Base-by-base conservation (phyloP, 2,797 vertebrate genomes). In the Poecile montanus region DNA sequence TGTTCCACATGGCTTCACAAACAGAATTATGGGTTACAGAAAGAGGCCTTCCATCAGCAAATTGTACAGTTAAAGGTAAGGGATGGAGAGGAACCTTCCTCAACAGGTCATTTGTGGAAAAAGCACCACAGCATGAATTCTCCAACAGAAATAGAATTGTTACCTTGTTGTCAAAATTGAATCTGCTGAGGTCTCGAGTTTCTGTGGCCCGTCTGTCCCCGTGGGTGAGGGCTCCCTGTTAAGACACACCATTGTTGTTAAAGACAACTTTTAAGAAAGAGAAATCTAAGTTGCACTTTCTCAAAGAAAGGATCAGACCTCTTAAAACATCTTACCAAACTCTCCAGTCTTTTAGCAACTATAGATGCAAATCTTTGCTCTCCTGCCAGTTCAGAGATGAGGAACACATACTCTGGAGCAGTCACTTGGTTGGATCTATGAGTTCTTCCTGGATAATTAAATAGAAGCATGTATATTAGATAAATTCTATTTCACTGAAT, bases 151-250 rank as follows among this genome's bases (percentile, higher is more conserved):
- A 90, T 0, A 67, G 29, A 94, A 40, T 22, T 14, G 2, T 85
- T 97, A 99, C 99, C 98, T 99, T 99, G 97, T 99, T 99, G 97
- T 99, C 99, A 92, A 99, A 99, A 93, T 99, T 99, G 97, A 99
- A 99, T 88, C 99, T 98, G 98, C 99, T 99, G 91, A 99, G 98
- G 88, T 99, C 99, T 97, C 99, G 98, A 5, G 99, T 99, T 95
- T 99, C 99, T 15, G 99, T 99, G n/a, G 99, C 99, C 97, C 99
- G 97, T 97, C 99, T 97, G 97, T 99, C 99, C 34, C 99, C 99
- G 2, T 99, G 99, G 8, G 99, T 99, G 47, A 99, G 99, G 16
- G 99, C 99, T 9, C 99, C 99, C 99, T 99, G 96, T 73, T 47
- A 93, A 96, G 91, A 96, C 11, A 76, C 42, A 88, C 14, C 30